These are phyloP conservation scores for Elgaria multicarinata DNA, from an alignment of 2,113 vertebrate species.

Conservation along the genomic window DNA sequence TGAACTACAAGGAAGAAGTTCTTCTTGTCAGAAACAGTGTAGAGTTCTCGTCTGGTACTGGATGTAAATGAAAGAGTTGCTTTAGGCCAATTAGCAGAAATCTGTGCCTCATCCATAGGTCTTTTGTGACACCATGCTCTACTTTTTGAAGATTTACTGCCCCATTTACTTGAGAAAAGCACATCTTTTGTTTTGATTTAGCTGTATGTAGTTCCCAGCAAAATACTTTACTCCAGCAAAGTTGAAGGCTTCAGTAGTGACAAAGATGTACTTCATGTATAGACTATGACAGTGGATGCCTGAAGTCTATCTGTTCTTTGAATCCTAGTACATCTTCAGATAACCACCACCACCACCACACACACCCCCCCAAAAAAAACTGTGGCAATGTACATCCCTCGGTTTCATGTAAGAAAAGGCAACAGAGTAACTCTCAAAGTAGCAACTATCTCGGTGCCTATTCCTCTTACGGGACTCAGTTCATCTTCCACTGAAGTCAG, in stretches of 20 bases:
- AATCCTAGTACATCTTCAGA: constrained; percentile 29
- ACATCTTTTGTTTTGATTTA: constrained; percentile 20
- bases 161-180: background rate
- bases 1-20: constrained; percentile 22
- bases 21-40: constrained; percentile 24
- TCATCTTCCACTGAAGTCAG: constrained; percentile 7
- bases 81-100: background rate
- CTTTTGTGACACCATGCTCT: background rate
- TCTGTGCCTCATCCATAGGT: constrained; percentile 18
- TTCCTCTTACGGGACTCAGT: background rate
- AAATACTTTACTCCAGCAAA: too few species aligned
- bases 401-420: constrained; percentile 17
- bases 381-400: background rate
- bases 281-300: background rate
- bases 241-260: background rate
- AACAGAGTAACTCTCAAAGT: constrained; percentile 19
- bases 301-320: constrained; percentile 27
- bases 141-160: constrained; percentile 11
- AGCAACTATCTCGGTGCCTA: background rate
- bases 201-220: background rate
- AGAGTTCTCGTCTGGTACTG: background rate
- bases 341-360: background rate
- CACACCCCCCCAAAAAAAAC: constrained; percentile 11
- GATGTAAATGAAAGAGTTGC: background rate
- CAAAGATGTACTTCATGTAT: background rate